Evolutionary conservation across 2,113 vertebrate genomes (phyloP).

Genomic region (Theristicus caerulescens): DNA sequence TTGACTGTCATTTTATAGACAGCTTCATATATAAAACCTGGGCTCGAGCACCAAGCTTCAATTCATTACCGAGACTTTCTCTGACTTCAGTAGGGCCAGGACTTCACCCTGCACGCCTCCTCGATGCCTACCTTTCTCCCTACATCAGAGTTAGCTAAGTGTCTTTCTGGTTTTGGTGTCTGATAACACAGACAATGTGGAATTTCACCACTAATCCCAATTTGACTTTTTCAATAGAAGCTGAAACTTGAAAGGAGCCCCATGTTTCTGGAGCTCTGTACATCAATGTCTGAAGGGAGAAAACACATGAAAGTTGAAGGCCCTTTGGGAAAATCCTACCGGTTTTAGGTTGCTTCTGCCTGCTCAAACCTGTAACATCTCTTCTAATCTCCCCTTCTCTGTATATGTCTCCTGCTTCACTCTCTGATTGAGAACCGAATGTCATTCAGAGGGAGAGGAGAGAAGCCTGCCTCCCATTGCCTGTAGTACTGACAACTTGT

Average conservation of each 20-base stretch:
- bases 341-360: neutral
- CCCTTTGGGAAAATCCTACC: neutral
- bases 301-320: neutral
- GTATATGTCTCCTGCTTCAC: neutral
- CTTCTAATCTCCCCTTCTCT: neutral
- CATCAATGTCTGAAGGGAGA: neutral
- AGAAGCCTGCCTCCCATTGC: neutral
- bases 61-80: neutral
- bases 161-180: neutral
- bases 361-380: neutral
- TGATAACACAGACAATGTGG: neutral
- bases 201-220: neutral
- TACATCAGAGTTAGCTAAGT: neutral
- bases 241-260: slow-evolving; percentile 12
- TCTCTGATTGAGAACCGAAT: neutral
- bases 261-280: neutral
- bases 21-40: neutral
- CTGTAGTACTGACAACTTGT: neutral
- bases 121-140: neutral
- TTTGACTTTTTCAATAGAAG: neutral
- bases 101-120: neutral
- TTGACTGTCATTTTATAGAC: neutral
- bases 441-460: neutral
- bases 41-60: neutral
- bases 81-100: neutral